phyloP scores from a whole-genome alignment of 2,888 invertebrate species.

The Netelia inedita region DNA sequence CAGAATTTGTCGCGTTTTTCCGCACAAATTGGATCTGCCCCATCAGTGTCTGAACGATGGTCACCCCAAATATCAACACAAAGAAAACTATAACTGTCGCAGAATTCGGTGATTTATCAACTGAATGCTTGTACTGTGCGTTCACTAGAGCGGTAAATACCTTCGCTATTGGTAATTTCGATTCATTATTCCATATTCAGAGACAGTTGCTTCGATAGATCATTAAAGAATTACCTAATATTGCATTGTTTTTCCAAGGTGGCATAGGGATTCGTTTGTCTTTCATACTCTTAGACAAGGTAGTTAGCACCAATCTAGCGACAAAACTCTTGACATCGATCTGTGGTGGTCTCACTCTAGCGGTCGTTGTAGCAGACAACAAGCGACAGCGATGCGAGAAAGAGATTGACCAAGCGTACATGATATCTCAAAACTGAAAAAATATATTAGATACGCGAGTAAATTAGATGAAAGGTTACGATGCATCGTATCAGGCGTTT shows the following conservation, averaged over 20 bases:
- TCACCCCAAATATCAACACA: neutral
- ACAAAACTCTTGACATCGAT: neutral
- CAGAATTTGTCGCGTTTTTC: neutral
- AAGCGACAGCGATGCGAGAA: constrained; percentile 41
- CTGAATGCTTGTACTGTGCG: neutral
- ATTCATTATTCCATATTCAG: neutral
- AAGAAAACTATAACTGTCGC: neutral
- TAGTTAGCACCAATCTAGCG: neutral
- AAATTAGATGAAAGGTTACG: neutral
- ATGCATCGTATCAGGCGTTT: constrained; percentile 25
- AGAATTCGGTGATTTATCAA: constrained; percentile 30
- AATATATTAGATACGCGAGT: neutral
- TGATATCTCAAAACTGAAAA: constrained; percentile 14
- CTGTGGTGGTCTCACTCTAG: neutral
- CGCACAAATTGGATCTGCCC: neutral
- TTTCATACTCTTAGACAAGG: constrained; percentile 12
- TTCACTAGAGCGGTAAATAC: neutral
- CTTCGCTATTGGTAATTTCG: constrained; percentile 35
- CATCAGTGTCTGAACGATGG: constrained; percentile 23
- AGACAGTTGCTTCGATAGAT: neutral
- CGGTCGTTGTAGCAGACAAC: neutral
- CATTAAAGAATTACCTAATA: constrained; percentile 15
- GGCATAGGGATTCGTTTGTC: constrained; percentile 6
- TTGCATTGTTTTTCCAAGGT: constrained; percentile 33
- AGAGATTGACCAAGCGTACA: constrained; percentile 23